A percentile compares a stretch with the other conserved stretches of the same genome.
Conservation (phyloP, 2,888 invertebrate species). For the Auanema sp. region DNA sequence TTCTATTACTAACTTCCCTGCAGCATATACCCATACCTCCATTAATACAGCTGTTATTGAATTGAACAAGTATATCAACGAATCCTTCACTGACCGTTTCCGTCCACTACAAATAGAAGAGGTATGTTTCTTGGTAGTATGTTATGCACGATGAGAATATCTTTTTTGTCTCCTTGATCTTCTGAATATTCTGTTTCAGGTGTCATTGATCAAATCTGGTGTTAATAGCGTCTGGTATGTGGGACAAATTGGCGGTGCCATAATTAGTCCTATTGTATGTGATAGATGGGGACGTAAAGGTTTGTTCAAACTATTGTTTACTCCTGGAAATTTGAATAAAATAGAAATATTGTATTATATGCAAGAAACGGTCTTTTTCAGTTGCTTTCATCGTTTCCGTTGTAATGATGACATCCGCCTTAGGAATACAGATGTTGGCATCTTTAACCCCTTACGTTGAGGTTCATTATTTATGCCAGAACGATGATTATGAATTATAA, state of each 20-base stretch:
- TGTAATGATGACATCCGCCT: slow-evolving; percentile 56
- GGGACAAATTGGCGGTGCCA: slow-evolving; percentile 56
- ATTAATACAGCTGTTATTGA: slow-evolving; percentile 56
- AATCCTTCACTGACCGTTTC: slow-evolving; percentile 42
- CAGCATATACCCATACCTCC: slow-evolving; percentile 53
- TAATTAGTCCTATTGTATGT: slow-evolving; percentile 50
- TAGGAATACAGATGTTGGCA: slow-evolving; percentile 51
- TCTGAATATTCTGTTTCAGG: slow-evolving; percentile 13
- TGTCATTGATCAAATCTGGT: slow-evolving; percentile 36
- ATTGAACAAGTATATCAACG: slow-evolving; percentile 52
- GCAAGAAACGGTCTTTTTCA: slow-evolving; percentile 21
- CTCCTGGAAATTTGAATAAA: neutral
- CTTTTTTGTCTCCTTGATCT: slow-evolving; percentile 6
- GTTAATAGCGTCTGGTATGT: slow-evolving; percentile 53
- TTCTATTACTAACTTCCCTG: slow-evolving; percentile 57
- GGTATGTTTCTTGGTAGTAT: slow-evolving; percentile 22
- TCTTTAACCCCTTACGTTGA: slow-evolving; percentile 57
- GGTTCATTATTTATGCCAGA: slow-evolving; percentile 5
- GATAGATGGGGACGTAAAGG: slow-evolving; percentile 57
- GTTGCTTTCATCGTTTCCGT: slow-evolving; percentile 56
- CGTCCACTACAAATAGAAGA: slow-evolving; percentile 36
- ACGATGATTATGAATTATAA: neutral
- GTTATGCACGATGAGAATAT: neutral
- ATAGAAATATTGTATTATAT: slow-evolving; percentile 3
- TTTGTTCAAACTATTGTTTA: slow-evolving; percentile 19